phyloP scores from a whole-genome alignment of 2,797 vertebrate species.

The Otus scops region DNA sequence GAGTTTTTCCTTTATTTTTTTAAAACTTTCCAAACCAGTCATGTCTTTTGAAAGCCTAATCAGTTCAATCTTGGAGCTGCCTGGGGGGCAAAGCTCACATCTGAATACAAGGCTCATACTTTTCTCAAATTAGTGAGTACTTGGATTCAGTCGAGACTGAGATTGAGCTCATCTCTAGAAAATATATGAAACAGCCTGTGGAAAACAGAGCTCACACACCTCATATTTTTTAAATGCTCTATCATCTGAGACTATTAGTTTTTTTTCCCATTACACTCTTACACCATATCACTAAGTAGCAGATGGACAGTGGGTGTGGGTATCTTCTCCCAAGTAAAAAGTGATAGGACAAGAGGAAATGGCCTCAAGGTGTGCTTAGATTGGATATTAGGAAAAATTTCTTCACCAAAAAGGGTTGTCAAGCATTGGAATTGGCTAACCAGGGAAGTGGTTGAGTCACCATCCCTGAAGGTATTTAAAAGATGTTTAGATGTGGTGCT shows the following conservation, averaged over 20 bases:
- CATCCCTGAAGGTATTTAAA: fast-evolving
- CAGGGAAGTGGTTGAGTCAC: neutral
- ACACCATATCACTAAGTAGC: neutral
- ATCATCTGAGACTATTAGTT: neutral
- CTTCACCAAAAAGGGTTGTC: neutral
- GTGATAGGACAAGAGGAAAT: neutral
- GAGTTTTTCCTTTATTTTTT: neutral
- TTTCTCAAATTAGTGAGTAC: conserved; percentile 60
- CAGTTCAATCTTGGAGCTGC: conserved; percentile 35
- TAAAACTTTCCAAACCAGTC: neutral
- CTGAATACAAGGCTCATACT: conserved; percentile 55
- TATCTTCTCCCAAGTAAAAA: neutral
- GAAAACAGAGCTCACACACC: conserved; percentile 27
- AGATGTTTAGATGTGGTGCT: fast-evolving
- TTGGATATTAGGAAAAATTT: neutral
- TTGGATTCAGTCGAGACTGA: conserved; percentile 26
- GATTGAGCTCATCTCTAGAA: conserved; percentile 49
- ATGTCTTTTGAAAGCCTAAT: conserved; percentile 42
- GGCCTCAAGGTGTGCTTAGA: neutral
- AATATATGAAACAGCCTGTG: conserved; percentile 18
- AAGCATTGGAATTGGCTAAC: neutral
- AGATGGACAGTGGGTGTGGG: neutral
- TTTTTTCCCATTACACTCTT: neutral
- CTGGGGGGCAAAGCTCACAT: conserved; percentile 55
- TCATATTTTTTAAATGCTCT: neutral